Base-by-base conservation (phyloP, 2,797 vertebrate genomes). In the Mycteria americana region DNA sequence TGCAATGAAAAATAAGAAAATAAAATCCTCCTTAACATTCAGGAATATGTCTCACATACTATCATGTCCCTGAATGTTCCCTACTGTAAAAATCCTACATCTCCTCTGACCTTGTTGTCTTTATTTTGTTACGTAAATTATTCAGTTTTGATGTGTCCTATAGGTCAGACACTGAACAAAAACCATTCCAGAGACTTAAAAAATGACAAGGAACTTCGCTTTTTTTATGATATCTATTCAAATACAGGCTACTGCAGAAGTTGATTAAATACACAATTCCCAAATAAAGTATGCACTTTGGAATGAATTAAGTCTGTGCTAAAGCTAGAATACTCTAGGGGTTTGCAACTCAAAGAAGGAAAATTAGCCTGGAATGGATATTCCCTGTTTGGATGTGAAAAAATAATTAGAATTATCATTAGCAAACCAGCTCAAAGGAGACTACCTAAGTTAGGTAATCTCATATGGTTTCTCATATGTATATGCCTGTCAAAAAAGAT, bases 121-220 rank as follows among this genome's bases (percentile, higher is more conserved):
- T 97, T 97, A 88, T 96, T 98, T 97, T 97, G 82, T 96, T 97
- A 97, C 69, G 95, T 96, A 96, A 98, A 96, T 96, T 97, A 97
- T 97, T 97, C 93, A 96, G 57, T 80, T 96, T 94, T 73, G 67
- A 43, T 88, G 76, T 88, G 83, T 97, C 92, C 84, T 96, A 89
- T 88, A 96, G 91, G 93, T 96, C 92, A 96, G 93, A 95, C 75
- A 93, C 75, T 76, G 79, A 88, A 91, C 48, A 97, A 96, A 96
- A 97, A 51, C 0, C 68, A 92, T 97, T 93, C 78, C 51, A 93
- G 73, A 92, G 67, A 88, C 69, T 85, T 94, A 86, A 93, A 91
- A 95, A 68, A 91, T 88, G 27, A 92, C 82, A 97, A 95, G 30
- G 13, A 91, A 93, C 4, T 94, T 88, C 43, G 11, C 33, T 86